Conservation (phyloP, 2,797 vertebrate genomes). For the Triplophysa bombifrons region DNA sequence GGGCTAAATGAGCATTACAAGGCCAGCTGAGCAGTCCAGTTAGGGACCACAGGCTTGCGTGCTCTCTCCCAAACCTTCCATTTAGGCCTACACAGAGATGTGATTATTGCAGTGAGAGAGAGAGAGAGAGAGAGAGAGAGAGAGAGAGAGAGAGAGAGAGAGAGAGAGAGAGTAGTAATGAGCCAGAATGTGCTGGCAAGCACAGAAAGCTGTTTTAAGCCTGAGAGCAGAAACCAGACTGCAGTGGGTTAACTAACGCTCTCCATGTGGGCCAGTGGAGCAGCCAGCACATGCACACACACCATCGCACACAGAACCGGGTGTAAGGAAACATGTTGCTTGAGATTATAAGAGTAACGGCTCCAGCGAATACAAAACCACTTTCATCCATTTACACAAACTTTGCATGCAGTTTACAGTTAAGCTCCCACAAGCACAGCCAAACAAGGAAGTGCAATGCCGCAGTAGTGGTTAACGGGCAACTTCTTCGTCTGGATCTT, state of each 20-base stretch:
- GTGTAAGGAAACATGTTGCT: slow-evolving; percentile 1
- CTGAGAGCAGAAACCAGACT: slow-evolving; percentile 34
- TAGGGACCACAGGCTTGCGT: slow-evolving; percentile 56
- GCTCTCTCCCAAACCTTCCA: slow-evolving; percentile 53
- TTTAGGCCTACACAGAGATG: slow-evolving; percentile 57
- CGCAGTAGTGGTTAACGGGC: slow-evolving; percentile 46
- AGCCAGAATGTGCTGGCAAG: slow-evolving; percentile 39
- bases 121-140: neutral
- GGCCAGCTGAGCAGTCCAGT: slow-evolving; percentile 47
- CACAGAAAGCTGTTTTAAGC: slow-evolving; percentile 44
- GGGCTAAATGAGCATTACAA: slow-evolving; percentile 56
- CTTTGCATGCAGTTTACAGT: slow-evolving; percentile 21
- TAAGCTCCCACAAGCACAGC: slow-evolving; percentile 30
- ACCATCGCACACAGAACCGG: neutral
- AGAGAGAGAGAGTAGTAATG: slow-evolving; percentile 30
- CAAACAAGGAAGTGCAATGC: slow-evolving; percentile 42
- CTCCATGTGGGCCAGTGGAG: slow-evolving; percentile 42
- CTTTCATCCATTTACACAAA: slow-evolving; percentile 19
- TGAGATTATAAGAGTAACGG: neutral
- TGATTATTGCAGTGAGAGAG: slow-evolving; percentile 50
- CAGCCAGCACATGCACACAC: slow-evolving; percentile 41
- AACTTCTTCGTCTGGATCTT: slow-evolving; percentile 31
- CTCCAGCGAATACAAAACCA: slow-evolving; percentile 1
- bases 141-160: slow-evolving; percentile 16
- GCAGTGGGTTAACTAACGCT: slow-evolving; percentile 42